phyloP scores from a whole-genome alignment of 2,113 vertebrate genomes.

The Sula dactylatra region DNA sequence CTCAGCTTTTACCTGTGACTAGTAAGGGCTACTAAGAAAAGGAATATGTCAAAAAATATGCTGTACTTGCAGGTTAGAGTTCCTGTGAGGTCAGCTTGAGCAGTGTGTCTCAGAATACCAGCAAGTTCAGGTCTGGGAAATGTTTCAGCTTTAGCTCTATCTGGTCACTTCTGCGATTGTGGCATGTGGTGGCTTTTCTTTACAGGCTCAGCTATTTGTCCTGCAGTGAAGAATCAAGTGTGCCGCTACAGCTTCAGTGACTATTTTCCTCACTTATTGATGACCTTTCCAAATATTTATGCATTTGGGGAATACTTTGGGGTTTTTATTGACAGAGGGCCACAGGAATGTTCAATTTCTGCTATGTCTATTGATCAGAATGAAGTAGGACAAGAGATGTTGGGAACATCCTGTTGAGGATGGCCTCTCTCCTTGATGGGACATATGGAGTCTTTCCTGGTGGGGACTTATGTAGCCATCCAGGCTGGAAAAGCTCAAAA shows the following conservation, averaged over 20 bases:
- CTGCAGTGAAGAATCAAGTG: neutral
- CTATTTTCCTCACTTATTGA: neutral
- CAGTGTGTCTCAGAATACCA: neutral
- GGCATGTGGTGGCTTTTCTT: neutral
- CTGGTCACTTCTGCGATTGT: neutral
- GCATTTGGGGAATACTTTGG: neutral
- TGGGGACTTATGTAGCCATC: neutral
- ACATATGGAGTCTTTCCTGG: neutral
- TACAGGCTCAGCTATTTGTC: neutral
- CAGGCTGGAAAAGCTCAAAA: neutral
- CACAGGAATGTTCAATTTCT: neutral
- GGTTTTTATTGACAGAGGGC: neutral
- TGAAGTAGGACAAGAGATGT: neutral
- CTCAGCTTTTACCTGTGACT: neutral
- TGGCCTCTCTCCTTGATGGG: neutral
- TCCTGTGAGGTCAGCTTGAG: neutral
- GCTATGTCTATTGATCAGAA: neutral
- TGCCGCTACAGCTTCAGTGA: neutral
- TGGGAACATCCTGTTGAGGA: neutral
- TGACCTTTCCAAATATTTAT: neutral
- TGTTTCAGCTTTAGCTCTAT: no score
- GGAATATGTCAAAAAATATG: neutral
- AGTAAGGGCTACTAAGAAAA: neutral
- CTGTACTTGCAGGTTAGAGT: neutral
- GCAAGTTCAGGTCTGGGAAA: neutral